Conservation (phyloP, 2,888 invertebrate species). For the Spodoptera littoralis region DNA sequence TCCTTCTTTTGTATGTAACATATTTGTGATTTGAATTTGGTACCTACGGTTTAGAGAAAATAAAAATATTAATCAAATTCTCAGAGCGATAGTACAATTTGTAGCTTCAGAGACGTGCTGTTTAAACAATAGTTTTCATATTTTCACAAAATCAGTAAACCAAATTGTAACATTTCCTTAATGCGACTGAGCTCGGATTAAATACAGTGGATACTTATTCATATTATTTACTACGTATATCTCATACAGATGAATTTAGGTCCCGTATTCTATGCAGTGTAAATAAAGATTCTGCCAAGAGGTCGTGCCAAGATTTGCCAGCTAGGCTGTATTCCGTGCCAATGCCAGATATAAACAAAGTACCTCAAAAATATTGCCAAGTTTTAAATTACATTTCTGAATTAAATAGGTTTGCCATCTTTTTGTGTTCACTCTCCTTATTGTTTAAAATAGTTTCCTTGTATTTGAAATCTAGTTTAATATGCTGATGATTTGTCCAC, state of each 20-base stretch:
- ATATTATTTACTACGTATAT: constrained; percentile 10
- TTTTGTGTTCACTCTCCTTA: background rate
- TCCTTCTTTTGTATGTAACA: no score
- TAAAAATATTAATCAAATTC: no score
- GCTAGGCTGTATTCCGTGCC: constrained; percentile 63
- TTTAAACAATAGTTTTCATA: no score
- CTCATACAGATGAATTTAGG: constrained; percentile 29
- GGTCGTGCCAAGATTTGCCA: constrained; percentile 72
- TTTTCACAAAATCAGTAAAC: no score
- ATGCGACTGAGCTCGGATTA: background rate
- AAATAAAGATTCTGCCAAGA: constrained; percentile 68
- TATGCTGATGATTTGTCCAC: no score
- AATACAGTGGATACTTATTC: constrained; percentile 6
- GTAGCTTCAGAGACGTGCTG: no score
- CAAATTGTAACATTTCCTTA: no score
- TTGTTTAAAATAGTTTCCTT: background rate
- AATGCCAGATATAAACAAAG: constrained; percentile 66
- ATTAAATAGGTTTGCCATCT: constrained; percentile 19
- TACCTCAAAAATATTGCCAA: constrained; percentile 57
- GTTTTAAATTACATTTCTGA: constrained; percentile 42
- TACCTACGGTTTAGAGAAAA: no score
- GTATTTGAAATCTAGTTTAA: no score
- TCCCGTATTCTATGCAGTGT: constrained; percentile 64
- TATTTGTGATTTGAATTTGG: no score
- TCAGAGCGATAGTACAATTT: no score